Percentiles rank a stretch among this genome's conserved stretches.
Conservation (phyloP, 2,888 invertebrate genomes). For the Torymus texanus region DNA sequence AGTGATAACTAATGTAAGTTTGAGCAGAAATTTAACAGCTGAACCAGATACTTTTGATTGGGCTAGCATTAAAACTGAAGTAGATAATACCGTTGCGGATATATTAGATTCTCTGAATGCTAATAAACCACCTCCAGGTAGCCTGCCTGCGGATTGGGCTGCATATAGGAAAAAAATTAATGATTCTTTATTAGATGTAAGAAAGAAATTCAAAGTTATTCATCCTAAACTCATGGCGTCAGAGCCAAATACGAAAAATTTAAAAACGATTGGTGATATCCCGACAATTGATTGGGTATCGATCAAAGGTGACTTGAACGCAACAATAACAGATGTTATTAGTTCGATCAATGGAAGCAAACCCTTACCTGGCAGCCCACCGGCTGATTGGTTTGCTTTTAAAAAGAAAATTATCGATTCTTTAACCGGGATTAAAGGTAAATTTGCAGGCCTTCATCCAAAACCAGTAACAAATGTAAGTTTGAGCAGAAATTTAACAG, state of each 20-base stretch:
- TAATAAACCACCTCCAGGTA: slow-evolving; percentile 50
- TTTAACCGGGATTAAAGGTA: slow-evolving; percentile 60
- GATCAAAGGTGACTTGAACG: slow-evolving; percentile 59
- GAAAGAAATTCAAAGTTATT: slow-evolving; percentile 50
- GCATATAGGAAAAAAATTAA: slow-evolving; percentile 15
- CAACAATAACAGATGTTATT: slow-evolving; percentile 58
- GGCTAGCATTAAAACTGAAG: slow-evolving; percentile 48
- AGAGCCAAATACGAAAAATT: not conserved
- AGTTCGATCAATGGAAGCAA: slow-evolving; percentile 52
- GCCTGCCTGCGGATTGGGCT: not conserved
- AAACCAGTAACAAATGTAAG: not conserved
- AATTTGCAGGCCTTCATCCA: slow-evolving; percentile 57
- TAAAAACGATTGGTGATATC: not conserved
- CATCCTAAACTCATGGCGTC: slow-evolving; percentile 31
- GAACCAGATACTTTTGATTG: slow-evolving; percentile 26
- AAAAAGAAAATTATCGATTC: slow-evolving; percentile 56
- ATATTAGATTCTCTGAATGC: slow-evolving; percentile 59
- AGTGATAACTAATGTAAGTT: not conserved
- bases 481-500: not conserved
- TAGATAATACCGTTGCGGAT: slow-evolving; percentile 61
- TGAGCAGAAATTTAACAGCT: not conserved
- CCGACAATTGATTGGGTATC: slow-evolving; percentile 59
- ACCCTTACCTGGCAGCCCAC: slow-evolving; percentile 35
- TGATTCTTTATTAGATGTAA: slow-evolving; percentile 5
- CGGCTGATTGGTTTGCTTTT: slow-evolving; percentile 58